phyloP scores from a whole-genome alignment of 2,113 vertebrate species.

The Martes martes region DNA sequence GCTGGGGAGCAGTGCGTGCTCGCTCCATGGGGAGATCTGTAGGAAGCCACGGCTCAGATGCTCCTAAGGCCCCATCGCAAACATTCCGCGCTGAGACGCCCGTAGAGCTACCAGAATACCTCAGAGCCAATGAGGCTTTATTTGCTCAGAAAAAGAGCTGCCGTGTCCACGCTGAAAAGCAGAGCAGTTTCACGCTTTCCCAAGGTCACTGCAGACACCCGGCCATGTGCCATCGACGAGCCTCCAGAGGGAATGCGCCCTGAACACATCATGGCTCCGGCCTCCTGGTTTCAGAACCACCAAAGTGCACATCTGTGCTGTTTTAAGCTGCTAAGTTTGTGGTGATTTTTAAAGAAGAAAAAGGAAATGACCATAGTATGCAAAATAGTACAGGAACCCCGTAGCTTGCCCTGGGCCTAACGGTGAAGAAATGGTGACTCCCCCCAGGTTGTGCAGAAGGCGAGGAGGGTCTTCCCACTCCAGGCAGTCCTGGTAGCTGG shows the following conservation, averaged over 20 bases:
- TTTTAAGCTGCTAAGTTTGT: not conserved
- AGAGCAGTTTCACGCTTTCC: fast-evolving
- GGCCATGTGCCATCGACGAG: not conserved
- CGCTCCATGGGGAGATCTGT: fast-evolving
- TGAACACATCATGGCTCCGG: not conserved
- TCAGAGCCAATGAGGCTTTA: not conserved
- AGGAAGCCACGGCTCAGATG: not conserved
- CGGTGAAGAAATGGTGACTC: not conserved
- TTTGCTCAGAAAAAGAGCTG: not conserved
- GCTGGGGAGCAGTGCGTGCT: fast-evolving
- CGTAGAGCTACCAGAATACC: fast-evolving
- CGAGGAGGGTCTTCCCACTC: not conserved
- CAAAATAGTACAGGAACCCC: not conserved
- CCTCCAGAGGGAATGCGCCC: not conserved
- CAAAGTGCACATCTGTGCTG: fast-evolving
- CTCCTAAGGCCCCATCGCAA: not conserved
- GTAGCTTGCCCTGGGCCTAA: not conserved
- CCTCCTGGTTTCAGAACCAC: not conserved
- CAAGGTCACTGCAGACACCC: not conserved
- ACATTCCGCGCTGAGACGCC: not conserved
- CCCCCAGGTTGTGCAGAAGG: no score
- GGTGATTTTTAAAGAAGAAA: not conserved
- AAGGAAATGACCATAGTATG: no score
- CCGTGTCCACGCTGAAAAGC: fast-evolving
- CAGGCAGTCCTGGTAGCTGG: no score